These are phyloP conservation scores for Tethea ocularis DNA, from an alignment of 2,888 invertebrate species.

Conservation along the genomic window DNA sequence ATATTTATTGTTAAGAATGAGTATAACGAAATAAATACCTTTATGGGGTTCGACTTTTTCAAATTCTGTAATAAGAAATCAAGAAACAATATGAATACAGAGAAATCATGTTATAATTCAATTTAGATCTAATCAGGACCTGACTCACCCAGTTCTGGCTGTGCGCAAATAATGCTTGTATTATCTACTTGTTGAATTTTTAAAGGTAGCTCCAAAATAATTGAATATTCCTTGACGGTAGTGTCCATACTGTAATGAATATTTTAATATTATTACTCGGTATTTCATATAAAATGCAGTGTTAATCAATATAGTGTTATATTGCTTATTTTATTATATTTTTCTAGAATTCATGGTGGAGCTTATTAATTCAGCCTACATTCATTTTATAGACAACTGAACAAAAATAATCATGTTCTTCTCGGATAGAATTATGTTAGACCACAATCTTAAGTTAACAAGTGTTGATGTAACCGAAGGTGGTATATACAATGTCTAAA, in stretches of 20 bases:
- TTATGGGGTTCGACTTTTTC: constrained; percentile 13
- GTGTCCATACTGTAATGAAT: constrained; percentile 38
- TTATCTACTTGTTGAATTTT: constrained; percentile 46
- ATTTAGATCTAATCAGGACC: not conserved
- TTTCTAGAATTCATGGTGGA: too few relatives aligned
- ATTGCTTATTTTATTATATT: too few relatives aligned
- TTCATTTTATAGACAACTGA: too few relatives aligned
- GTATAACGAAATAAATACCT: constrained; percentile 25
- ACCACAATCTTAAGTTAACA: too few relatives aligned
- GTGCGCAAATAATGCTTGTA: constrained; percentile 20
- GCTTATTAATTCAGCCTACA: too few relatives aligned
- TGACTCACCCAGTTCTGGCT: constrained; percentile 32
- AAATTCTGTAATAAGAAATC: constrained; percentile 32
- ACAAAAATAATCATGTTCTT: too few relatives aligned
- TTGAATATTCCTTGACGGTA: constrained; percentile 26
- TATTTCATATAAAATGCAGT: too few relatives aligned
- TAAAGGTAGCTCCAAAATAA: constrained; percentile 48
- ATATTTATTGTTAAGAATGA: not conserved
- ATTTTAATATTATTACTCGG: constrained; percentile 10
- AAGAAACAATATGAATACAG: not conserved
- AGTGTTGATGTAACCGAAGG: too few relatives aligned
- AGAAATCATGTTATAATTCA: not conserved
- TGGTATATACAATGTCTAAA: too few relatives aligned
- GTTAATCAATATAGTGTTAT: too few relatives aligned
- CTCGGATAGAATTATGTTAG: too few relatives aligned